A percentile compares a stretch with the other conserved stretches of the same genome.
phyloP scores from a whole-genome alignment of 2,797 vertebrate genomes.

The Orientallactaga sibirica region DNA sequence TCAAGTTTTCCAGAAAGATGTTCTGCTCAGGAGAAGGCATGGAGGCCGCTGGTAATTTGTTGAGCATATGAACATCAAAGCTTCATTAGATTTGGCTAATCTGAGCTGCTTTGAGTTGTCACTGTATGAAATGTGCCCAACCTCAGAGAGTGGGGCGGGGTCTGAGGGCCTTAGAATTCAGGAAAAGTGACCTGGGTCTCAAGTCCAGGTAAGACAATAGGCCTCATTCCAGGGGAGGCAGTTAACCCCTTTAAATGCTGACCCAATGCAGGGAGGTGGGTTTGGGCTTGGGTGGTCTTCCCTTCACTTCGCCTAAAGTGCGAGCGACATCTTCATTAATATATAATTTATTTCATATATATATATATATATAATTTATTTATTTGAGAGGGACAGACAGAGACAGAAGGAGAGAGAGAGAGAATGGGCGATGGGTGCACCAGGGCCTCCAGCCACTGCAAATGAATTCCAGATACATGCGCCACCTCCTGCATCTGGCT shows the following conservation, averaged over 20 bases:
- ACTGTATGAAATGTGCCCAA: constrained; percentile 71
- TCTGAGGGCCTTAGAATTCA: neutral
- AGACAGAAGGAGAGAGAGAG: too few species aligned
- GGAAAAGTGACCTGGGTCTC: neutral
- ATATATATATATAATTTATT: too few species aligned
- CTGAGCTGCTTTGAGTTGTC: constrained; percentile 82
- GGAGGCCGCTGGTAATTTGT: constrained; percentile 88
- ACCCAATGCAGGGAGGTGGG: neutral
- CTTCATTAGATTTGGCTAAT: constrained; percentile 84
- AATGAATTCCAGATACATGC: too few species aligned
- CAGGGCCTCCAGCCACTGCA: too few species aligned
- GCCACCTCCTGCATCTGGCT: too few species aligned
- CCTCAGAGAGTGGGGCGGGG: constrained; percentile 58
- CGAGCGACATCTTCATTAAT: neutral
- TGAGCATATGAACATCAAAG: constrained; percentile 87
- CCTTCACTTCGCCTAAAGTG: neutral
- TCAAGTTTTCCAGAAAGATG: constrained; percentile 85
- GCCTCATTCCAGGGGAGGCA: neutral
- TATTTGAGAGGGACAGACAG: too few species aligned
- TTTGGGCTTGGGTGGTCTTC: neutral
- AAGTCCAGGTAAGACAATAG: constrained; percentile 21
- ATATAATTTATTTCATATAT: too few species aligned
- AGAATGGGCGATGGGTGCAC: too few species aligned
- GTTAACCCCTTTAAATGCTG: constrained; percentile 9
- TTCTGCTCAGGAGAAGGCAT: constrained; percentile 87